Evolutionary conservation across 2,113 vertebrate species (phyloP), one percentile per base, ranked within the genome.

Genomic region (Saccopteryx leptura): DNA sequence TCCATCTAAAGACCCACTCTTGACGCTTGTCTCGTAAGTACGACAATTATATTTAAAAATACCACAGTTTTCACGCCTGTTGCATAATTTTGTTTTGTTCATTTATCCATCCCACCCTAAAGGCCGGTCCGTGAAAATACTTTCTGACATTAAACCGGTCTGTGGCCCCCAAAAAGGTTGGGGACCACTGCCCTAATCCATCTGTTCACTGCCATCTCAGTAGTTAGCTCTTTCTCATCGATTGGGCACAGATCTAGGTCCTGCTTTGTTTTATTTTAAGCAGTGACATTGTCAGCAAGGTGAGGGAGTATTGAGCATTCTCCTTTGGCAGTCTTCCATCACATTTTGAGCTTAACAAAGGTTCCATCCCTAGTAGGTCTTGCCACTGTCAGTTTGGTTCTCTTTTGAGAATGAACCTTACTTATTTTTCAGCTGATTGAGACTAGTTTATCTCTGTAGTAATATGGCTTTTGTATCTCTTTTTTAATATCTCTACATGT

Each of bases 251-350:
- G 31, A 15, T 81, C 54, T 88, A 9, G 69, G 31, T 9, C 81
- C 56, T 66, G 61, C 83, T 65, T 93, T 90, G 69, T 84, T 96
- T 97, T 84, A 50, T 92, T 87, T 88, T 94, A 74, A 72, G 19
- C 75, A 74, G 3, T 86, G 60, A n/a, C 58, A 23, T 69, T 95
- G 56, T 76, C 46, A 89, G 69, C 52, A 74, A 84, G 61, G 58
- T 81, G 21, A 88, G 21, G 9, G 74, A 46, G 58, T 61, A 14
- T 17, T 69, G 72, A 33, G 18, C 78, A 28, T 63, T 91, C 18
- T 91, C 18, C 50, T 72, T 76, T 91, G 84, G 39, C 33, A 39
- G 52, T 69, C 74, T 78, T 87, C 63, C 58, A 10, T 74, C 33
- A n/a, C 0, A 50, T 81, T 19, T 81, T 54, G 21, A 91, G 63